phyloP scores from a whole-genome alignment of 2,113 vertebrate genomes.

The Edolisoma coerulescens region DNA sequence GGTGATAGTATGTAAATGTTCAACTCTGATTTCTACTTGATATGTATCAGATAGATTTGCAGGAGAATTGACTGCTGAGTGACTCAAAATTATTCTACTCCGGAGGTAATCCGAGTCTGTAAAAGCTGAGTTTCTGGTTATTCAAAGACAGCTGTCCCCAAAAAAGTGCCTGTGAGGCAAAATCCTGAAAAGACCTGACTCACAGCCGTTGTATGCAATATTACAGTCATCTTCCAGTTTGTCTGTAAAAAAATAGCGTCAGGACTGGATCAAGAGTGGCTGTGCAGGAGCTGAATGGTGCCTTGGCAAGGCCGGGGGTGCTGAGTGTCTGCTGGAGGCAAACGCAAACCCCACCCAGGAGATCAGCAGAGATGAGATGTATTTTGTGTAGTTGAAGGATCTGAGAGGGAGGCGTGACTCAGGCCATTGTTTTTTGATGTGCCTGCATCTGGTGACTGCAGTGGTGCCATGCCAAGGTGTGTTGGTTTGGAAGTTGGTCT shows the following conservation, averaged over 20 bases:
- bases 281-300: neutral
- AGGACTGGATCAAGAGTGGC: neutral
- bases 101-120: neutral
- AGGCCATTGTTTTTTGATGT: accelerated
- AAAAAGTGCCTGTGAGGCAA: neutral
- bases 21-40: neutral
- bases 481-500: neutral
- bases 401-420: neutral
- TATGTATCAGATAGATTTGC: neutral
- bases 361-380: neutral
- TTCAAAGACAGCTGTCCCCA: neutral
- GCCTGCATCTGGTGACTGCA: neutral
- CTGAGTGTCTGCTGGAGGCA: neutral
- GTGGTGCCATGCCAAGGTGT: neutral
- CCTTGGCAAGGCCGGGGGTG: neutral
- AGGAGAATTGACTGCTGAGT: neutral
- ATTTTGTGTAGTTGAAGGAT: neutral
- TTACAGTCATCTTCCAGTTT: neutral
- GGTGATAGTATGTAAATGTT: neutral
- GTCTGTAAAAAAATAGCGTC: neutral
- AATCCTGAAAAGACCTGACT: neutral
- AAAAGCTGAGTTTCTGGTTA: neutral
- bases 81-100: neutral
- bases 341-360: neutral
- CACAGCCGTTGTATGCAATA: neutral